Evolutionary conservation across 2,797 vertebrate species (phyloP).

Genomic region (Periparus ater): DNA sequence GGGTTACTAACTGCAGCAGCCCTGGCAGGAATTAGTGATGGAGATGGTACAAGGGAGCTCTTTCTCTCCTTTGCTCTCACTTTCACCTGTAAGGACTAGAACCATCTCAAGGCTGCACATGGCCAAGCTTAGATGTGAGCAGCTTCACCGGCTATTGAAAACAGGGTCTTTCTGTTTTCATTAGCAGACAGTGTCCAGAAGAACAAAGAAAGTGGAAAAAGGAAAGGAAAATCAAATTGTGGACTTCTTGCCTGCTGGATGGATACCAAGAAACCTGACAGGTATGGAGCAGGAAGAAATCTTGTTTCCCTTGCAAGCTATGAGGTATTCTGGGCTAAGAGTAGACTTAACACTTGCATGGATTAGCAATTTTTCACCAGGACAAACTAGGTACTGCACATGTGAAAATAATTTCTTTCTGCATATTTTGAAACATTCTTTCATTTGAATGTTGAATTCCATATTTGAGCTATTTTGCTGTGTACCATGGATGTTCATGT

Average conservation of each 20-base stretch:
- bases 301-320: not conserved
- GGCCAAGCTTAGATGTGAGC: not conserved
- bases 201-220: not conserved
- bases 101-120: accelerated
- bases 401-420: not conserved
- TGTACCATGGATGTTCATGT: not conserved
- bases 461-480: not conserved
- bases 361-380: not conserved
- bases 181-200: not conserved
- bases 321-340: not conserved
- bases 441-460: not conserved
- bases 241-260: not conserved
- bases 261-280: not conserved
- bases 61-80: not conserved
- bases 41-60: not conserved
- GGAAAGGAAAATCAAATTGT: not conserved
- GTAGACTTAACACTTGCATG: not conserved
- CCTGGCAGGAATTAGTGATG: not conserved
- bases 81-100: not conserved
- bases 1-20: not conserved
- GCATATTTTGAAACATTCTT: not conserved
- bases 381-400: not conserved
- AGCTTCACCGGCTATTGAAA: not conserved
- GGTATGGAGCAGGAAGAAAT: not conserved
- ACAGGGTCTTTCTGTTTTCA: not conserved